phyloP scores from a whole-genome alignment of 1,140 invertebrate species.

The Drosophila equinoxialis region DNA sequence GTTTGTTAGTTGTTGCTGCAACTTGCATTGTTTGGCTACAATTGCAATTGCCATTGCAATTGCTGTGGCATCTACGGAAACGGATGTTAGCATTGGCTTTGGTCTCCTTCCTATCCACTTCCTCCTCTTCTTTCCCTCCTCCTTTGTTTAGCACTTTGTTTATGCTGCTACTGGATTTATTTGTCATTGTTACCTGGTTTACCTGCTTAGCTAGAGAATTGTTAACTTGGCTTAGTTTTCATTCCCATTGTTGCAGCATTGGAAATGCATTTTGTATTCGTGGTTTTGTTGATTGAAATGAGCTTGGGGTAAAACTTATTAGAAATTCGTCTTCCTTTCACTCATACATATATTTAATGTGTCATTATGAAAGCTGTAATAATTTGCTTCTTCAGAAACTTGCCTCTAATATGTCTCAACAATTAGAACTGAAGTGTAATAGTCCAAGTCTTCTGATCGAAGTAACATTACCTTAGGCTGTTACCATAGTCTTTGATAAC shows the following conservation, averaged over 20 bases:
- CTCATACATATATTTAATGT: too few relatives aligned
- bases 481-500: too few relatives aligned
- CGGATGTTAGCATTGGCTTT: slow-evolving; percentile 34
- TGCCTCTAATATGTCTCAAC: too few relatives aligned
- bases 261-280: too few relatives aligned
- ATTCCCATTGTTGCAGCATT: not conserved
- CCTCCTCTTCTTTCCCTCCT: not conserved
- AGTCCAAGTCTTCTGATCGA: too few relatives aligned
- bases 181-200: slow-evolving; percentile 17
- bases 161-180: slow-evolving; percentile 5
- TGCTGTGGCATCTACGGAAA: slow-evolving; percentile 27
- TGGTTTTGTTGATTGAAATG: too few relatives aligned
- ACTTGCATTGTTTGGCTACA: slow-evolving; percentile 23
- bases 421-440: too few relatives aligned
- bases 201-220: not conserved
- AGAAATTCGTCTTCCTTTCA: too few relatives aligned
- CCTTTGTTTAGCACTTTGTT: slow-evolving; percentile 10
- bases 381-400: too few relatives aligned
- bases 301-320: not conserved
- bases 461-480: too few relatives aligned
- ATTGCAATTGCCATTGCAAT: slow-evolving; percentile 22
- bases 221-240: slow-evolving; percentile 14
- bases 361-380: too few relatives aligned
- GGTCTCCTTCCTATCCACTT: not conserved
- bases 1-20: slow-evolving; percentile 15